Evolutionary conservation across 2,113 vertebrate genomes (phyloP), one percentile per base, ranked within the genome.

Genomic region (Blennius ocellaris): DNA sequence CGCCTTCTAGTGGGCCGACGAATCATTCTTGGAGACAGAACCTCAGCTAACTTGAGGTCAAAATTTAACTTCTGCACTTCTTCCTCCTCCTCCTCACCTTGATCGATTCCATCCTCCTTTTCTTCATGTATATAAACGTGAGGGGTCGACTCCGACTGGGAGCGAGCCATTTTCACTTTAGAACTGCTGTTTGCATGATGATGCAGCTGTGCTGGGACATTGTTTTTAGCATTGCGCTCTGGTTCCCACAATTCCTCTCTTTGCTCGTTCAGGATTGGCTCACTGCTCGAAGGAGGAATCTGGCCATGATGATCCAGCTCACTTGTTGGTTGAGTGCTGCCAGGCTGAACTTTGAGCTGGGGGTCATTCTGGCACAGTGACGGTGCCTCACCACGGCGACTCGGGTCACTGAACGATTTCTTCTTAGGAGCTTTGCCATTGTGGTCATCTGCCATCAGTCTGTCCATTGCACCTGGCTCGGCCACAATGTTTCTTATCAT

Each of bases 381-480:
- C 56, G 76, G 58, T 9, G 63, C 63, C 30, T 97, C 95, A 0
- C 97, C 84, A 0, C 97, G 95, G 15, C 97, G 95, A 89, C 98
- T 99, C n/a, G 98, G 98, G 76, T 98, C 98, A 0, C 97, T 99
- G 83, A 99, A 93, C 0, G 97, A 99, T 83, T 99, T 99, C 92
- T 99, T 99, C 92, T 98, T 99, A 55, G 96, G 94, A 56, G 93
- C 93, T 92, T 98, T 99, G 36, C 96, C 94, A 0, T 95, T 95
- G 59, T 84, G 95, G 69, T 97, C 97, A 0, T 97, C 97, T 1
- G 76, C 54, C 1, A 93, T 91, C 30, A 97, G 91, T 73, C 93
- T 92, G 84, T 96, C 96, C 94, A 97, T 95, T 58, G 96, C 94
- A 0, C 96, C 95, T 0, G 97, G 96, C 63, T 96, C 96, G 66